These are phyloP conservation scores for Salarias fasciatus DNA, from an alignment of 2,797 vertebrate genomes.

Conservation along the genomic window DNA sequence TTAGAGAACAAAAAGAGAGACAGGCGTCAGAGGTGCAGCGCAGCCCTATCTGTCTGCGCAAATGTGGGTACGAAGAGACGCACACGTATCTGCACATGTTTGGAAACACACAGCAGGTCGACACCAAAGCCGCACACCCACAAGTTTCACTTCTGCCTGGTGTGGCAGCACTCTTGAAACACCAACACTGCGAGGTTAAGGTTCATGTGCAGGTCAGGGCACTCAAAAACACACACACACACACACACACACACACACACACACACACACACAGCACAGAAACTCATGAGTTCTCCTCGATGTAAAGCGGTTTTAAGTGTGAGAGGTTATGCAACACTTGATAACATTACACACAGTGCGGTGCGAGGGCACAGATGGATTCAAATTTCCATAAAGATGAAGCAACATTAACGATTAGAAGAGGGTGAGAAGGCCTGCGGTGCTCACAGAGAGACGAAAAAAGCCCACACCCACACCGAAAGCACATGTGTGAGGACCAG, in stretches of 20 bases:
- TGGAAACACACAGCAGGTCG: conserved; percentile 70
- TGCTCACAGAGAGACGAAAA: conserved; percentile 6
- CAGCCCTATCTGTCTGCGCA: conserved; percentile 50
- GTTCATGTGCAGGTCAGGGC: conserved; percentile 81
- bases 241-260: no score
- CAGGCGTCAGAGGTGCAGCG: conserved; percentile 75
- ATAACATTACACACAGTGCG: no score
- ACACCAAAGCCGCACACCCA: conserved; percentile 77
- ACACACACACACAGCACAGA: no score
- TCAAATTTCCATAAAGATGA: no score
- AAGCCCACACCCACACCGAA: conserved; percentile 4
- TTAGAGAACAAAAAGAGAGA: conserved; percentile 69
- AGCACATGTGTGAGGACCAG: conserved; percentile 12
- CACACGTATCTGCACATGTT: conserved; percentile 53
- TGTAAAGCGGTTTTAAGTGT: no score
- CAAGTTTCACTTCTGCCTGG: conserved; percentile 87
- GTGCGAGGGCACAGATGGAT: no score
- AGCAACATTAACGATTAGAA: background rate
- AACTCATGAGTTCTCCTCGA: no score
- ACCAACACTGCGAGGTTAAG: conserved; percentile 71
- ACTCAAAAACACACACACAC: conserved; percentile 33
- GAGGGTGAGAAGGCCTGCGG: conserved; percentile 31
- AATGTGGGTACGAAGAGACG: conserved; percentile 69
- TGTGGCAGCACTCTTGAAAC: conserved; percentile 82
- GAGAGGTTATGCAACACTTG: no score